phyloP scores from a whole-genome alignment of 2,888 invertebrate genomes.

The Drosophila lacicola region DNA sequence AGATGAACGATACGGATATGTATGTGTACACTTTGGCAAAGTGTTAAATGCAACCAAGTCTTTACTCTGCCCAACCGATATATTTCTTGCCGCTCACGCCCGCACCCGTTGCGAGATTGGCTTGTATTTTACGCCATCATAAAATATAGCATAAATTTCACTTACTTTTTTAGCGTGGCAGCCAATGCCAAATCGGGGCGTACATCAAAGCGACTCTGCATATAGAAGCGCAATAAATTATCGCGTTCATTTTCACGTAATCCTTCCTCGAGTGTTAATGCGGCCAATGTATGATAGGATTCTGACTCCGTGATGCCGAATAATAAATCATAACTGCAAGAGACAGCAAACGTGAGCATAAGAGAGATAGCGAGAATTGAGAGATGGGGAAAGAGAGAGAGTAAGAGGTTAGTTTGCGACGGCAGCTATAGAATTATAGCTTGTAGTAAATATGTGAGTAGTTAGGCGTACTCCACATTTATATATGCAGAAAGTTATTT shows the following conservation, averaged over 20 bases:
- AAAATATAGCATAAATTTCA: constrained; percentile 78
- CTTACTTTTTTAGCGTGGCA: constrained; percentile 88
- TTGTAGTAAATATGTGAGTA: constrained; percentile 23
- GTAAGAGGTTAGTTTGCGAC: not conserved
- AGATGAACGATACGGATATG: constrained; percentile 68
- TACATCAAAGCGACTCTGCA: constrained; percentile 91
- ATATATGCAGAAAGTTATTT: constrained; percentile 26
- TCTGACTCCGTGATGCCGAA: constrained; percentile 94
- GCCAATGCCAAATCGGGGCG: constrained; percentile 89
- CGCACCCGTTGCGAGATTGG: not conserved
- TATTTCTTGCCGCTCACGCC: not conserved
- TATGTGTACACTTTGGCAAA: constrained; percentile 32
- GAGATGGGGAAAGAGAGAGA: constrained; percentile 1
- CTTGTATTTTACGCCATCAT: constrained; percentile 47
- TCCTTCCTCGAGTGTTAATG: constrained; percentile 89
- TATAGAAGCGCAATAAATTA: constrained; percentile 91
- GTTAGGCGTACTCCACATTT: constrained; percentile 28
- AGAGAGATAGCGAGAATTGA: constrained; percentile 1
- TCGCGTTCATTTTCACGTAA: constrained; percentile 91
- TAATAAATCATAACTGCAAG: constrained; percentile 91
- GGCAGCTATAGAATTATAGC: constrained; percentile 28
- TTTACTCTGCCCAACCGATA: constrained; percentile 33
- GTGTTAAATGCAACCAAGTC: constrained; percentile 65
- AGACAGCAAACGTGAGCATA: constrained; percentile 45
- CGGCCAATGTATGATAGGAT: constrained; percentile 91